Evolutionary conservation across 2,888 invertebrate species (phyloP).

Genomic region (Cantharis nigra): DNA sequence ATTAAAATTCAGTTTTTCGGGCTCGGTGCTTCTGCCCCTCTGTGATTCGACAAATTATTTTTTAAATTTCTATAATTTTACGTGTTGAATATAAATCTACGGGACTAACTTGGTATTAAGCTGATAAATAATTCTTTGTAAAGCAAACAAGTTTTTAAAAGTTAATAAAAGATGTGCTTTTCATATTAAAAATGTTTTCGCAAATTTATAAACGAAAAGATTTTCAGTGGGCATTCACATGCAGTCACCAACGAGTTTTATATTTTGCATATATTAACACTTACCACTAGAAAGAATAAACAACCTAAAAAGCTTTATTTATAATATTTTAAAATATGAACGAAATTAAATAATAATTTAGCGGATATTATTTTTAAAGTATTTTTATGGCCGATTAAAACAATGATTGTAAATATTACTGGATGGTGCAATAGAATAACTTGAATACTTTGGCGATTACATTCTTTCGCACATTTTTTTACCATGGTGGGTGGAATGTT

Average conservation of each 20-base stretch:
- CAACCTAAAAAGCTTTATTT: not conserved
- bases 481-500: slow-evolving; percentile 18
- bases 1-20: not conserved
- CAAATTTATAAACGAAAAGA: not conserved
- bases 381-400: not conserved
- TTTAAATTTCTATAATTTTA: not conserved
- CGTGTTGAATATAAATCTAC: not conserved
- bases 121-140: not conserved
- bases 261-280: not conserved
- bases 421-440: not conserved
- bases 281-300: not conserved
- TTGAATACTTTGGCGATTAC: not conserved
- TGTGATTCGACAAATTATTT: not conserved
- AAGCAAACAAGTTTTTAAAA: not conserved
- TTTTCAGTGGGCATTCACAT: not conserved
- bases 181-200: not conserved
- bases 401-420: not conserved
- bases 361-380: not conserved
- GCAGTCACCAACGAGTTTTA: not conserved
- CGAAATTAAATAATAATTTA: not conserved
- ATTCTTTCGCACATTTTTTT: not conserved
- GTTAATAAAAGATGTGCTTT: not conserved
- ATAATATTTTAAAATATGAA: not conserved
- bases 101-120: not conserved
- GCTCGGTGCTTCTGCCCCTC: not conserved